phyloP scores from a whole-genome alignment of 23 tunicate species.

The Halocynthia aurantium region DNA sequence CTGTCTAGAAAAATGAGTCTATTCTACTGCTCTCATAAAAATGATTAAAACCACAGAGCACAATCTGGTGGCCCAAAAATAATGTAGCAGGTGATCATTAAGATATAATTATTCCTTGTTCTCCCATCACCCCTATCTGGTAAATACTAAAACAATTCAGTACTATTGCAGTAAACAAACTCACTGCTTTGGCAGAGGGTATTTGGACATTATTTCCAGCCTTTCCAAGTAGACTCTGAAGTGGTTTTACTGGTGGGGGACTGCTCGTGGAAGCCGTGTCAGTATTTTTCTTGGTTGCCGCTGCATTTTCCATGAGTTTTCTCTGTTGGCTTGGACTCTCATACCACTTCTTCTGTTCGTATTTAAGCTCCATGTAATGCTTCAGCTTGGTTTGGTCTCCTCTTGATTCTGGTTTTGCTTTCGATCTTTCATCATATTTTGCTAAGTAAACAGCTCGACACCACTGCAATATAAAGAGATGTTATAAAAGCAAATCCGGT shows the following conservation, averaged over 20 bases:
- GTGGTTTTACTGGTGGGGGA: constrained; percentile 30
- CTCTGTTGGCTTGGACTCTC: constrained; percentile 66
- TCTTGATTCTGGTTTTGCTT: constrained; percentile 75
- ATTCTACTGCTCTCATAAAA: too few species aligned
- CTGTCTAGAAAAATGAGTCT: too few species aligned
- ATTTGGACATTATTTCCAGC: constrained; percentile 4
- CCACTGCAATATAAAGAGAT: constrained; percentile 13
- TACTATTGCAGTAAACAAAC: not conserved
- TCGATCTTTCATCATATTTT: constrained; percentile 70
- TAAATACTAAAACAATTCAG: not conserved
- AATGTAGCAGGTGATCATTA: not conserved
- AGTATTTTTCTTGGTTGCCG: constrained; percentile 28
- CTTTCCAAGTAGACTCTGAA: constrained; percentile 6
- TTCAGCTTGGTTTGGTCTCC: constrained; percentile 61
- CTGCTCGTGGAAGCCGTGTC: constrained; percentile 15
- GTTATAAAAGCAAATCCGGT: not conserved
- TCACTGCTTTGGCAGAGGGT: constrained; percentile 11
- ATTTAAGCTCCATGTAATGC: constrained; percentile 89
- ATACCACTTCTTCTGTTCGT: constrained; percentile 95
- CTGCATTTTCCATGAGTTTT: constrained; percentile 52
- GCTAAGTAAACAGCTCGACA: constrained; percentile 63
- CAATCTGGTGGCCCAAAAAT: too few species aligned
- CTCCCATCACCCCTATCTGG: not conserved
- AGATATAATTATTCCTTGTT: not conserved
- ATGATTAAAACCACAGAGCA: too few species aligned